Evolutionary conservation across 2,113 vertebrate genomes (phyloP).

Genomic region (Ibidorhyncha struthersii): DNA sequence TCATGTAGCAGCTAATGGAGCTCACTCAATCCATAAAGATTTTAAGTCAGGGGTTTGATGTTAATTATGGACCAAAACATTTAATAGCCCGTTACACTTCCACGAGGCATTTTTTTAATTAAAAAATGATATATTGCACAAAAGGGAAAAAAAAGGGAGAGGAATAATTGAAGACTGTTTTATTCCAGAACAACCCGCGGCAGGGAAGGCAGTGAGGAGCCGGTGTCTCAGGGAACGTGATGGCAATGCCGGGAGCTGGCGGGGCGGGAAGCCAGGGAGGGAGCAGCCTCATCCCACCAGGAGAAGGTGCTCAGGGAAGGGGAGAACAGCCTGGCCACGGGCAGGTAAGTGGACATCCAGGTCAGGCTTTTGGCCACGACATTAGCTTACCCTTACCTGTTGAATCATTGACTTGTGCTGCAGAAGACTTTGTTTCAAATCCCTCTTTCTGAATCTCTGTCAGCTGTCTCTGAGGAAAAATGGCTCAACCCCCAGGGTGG

Average conservation of each 20-base stretch:
- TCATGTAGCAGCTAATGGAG: constrained; percentile 14
- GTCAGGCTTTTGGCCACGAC: neutral
- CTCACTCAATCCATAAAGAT: constrained; percentile 23
- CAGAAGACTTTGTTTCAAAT: neutral
- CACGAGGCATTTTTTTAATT: constrained; percentile 76
- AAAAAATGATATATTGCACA: constrained; percentile 71
- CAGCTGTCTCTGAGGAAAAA: neutral
- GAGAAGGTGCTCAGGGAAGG: neutral
- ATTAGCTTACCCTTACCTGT: neutral
- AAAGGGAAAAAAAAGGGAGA: neutral
- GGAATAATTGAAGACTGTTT: constrained; percentile 64
- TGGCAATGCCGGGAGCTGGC: neutral
- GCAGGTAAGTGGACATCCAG: neutral
- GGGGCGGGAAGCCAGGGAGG: neutral
- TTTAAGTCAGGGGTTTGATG: constrained; percentile 64
- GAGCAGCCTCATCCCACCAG: neutral
- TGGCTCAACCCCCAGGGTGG: neutral
- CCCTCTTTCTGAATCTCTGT: neutral
- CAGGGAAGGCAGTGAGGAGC: neutral
- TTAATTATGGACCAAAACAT: constrained; percentile 78
- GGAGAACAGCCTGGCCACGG: neutral
- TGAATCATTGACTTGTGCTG: neutral
- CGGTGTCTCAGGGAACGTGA: accelerated
- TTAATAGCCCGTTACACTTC: constrained; percentile 68
- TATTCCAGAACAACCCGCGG: constrained; percentile 40